Conservation (phyloP, 2,113 vertebrate genomes). For the Platysteira castanea region DNA sequence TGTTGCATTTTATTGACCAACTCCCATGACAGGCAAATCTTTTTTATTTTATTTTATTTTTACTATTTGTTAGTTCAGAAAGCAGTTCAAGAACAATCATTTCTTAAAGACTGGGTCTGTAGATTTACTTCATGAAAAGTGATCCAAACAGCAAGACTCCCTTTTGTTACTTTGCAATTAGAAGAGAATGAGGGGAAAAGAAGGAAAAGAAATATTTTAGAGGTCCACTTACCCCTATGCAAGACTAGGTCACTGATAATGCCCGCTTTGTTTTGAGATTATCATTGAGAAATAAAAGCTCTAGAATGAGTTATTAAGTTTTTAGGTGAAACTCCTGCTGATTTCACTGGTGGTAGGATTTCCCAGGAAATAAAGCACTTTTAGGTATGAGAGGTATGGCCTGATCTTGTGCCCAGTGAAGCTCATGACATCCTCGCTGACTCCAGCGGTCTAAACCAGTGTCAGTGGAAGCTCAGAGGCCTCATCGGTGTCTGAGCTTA, state of each 20-base stretch:
- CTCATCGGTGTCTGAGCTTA: neutral
- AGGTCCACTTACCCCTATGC: neutral
- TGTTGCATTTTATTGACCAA: constrained; percentile 79
- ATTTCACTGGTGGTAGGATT: neutral
- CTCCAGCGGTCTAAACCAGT: neutral
- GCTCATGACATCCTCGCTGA: neutral
- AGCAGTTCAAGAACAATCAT: neutral
- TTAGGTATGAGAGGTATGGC: neutral
- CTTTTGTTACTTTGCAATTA: constrained; percentile 1
- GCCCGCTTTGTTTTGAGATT: neutral
- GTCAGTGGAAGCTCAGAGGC: neutral
- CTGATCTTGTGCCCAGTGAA: neutral
- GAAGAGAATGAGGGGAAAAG: neutral
- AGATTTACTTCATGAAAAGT: constrained; percentile 41
- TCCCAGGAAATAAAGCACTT: neutral
- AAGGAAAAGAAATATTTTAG: neutral
- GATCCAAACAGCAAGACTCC: constrained; percentile 6
- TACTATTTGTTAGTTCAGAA: constrained; percentile 58
- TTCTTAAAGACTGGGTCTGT: constrained; percentile 13
- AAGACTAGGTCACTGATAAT: neutral
- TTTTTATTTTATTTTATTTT: constrained; percentile 75
- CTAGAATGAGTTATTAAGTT: neutral
- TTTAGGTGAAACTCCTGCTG: constrained; percentile 5
- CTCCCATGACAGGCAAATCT: constrained; percentile 73
- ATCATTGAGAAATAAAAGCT: neutral